A percentile compares a stretch with the other conserved stretches of the same genome.
These are phyloP conservation scores for Drosophila equinoxialis DNA, from an alignment of 1,140 invertebrate genomes.

Conservation along the genomic window DNA sequence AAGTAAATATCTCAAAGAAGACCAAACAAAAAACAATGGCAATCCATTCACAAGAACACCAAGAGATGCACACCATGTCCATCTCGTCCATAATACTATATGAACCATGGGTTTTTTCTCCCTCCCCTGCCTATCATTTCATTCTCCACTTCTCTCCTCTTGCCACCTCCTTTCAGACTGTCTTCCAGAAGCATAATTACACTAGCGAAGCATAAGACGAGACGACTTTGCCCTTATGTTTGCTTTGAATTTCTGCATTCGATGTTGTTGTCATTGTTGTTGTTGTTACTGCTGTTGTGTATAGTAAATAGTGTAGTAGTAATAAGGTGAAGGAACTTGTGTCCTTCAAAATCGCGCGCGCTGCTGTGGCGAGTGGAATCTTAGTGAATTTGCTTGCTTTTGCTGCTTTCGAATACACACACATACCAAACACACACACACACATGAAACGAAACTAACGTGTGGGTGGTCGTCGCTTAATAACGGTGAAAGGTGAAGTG, in stretches of 20 bases:
- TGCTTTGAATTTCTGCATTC: slow-evolving; percentile 45
- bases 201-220: slow-evolving; percentile 27
- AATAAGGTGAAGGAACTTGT: slow-evolving; percentile 74
- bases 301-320: slow-evolving; percentile 62
- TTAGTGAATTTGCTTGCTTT: slow-evolving; percentile 7
- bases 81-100: slow-evolving; percentile 1
- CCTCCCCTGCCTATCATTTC: not conserved
- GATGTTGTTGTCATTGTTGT: slow-evolving; percentile 28
- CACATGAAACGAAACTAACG: not conserved
- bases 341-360: slow-evolving; percentile 76
- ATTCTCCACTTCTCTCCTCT: not conserved
- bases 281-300: slow-evolving; percentile 26
- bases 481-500: slow-evolving; percentile 24
- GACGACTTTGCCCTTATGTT: slow-evolving; percentile 25
- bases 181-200: slow-evolving; percentile 37
- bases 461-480: not conserved
- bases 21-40: slow-evolving; percentile 1
- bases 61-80: not conserved
- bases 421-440: not conserved
- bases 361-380: slow-evolving; percentile 2
- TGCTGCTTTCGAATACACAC: slow-evolving; percentile 13
- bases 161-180: not conserved
- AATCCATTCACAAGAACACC: slow-evolving; percentile 9
- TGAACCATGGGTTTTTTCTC: not conserved
- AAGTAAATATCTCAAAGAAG: not conserved